Base-by-base conservation (phyloP, 1,140 invertebrate species). In the Solenopsis fugax region DNA sequence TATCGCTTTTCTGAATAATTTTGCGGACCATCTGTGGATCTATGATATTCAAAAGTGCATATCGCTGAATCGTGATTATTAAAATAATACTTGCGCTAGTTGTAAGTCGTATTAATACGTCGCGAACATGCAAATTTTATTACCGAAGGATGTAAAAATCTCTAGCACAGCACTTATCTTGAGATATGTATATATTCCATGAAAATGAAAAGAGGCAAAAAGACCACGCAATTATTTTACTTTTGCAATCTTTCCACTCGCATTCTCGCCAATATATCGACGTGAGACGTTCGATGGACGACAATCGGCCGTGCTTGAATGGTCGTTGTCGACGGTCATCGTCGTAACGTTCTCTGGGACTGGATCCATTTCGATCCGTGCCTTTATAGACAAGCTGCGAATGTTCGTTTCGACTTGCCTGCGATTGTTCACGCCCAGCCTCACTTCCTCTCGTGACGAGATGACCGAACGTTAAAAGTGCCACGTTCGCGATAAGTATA, bases 391-490 rank as follows among this genome's bases (percentile, higher is more conserved):
- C 88, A 56, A 45, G 86, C 75, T 75, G 71, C 76, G 65, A 85
- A 88, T 80, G 81, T 90, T 90, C 86, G 89, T 85, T 86, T 86
- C 86, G 87, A 90, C 89, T 85, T 56, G 78, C 58, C 72, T 72
- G 84, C 87, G 89, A 90, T 90, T 91, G 89, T 91, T 90, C 89
- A 41, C 88, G 50, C 58, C 58, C 82, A 77, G 71, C 37, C 81
- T 86, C 64, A 72, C 64, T 73, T 82, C n/a, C 37, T 80, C 71
- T 85, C 72, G 41, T 72, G 80, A 88, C 90, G 87, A 90, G 88
- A 90, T 89, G 90, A 87, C 67, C 58, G 71, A 81, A 78, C 89
- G 89, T 91, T 91, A 87, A 91, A 91, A 91, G 90, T 89, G 87
- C 90, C 85, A 71, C 60, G 72, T 91, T 67, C 87, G 89, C 89